Evolutionary conservation across 2,888 invertebrate species (phyloP).

Genomic region (Meloe dianella): DNA sequence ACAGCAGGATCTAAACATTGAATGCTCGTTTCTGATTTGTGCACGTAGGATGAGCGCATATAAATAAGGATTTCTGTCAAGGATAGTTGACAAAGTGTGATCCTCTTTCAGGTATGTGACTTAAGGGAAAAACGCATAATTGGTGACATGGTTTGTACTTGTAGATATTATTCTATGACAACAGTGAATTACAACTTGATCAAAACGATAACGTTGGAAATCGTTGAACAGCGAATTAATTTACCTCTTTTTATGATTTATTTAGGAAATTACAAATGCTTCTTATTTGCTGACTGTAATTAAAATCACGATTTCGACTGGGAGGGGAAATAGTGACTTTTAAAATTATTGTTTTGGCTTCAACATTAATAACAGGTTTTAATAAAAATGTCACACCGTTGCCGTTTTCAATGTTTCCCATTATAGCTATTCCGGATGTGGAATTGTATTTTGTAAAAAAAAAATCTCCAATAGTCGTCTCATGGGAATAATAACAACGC

Average conservation of each 20-base stretch:
- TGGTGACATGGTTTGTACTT: constrained; percentile 15
- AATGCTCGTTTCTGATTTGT: constrained; percentile 40
- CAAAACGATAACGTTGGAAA: background rate
- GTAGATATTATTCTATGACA: background rate
- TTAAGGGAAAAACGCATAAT: constrained; percentile 33
- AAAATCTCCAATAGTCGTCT: constrained; percentile 12
- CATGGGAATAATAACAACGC: constrained; percentile 18
- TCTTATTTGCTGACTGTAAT: background rate
- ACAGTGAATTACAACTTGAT: constrained; percentile 6
- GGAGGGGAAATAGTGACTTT: background rate
- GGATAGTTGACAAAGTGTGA: constrained; percentile 48
- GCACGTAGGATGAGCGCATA: constrained; percentile 45
- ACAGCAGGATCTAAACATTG: constrained; percentile 40
- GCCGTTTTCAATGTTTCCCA: constrained; percentile 15
- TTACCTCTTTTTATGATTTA: too few relatives aligned
- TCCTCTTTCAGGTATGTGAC: constrained; percentile 41
- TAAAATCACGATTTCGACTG: constrained; percentile 8
- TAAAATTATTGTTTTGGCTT: background rate
- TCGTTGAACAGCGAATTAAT: too few relatives aligned
- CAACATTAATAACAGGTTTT: constrained; percentile 15
- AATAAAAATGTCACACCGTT: constrained; percentile 21
- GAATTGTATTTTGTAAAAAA: constrained; percentile 16
- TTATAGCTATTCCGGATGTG: constrained; percentile 12
- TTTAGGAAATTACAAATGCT: background rate
- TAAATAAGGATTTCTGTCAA: constrained; percentile 50